Percentiles rank a stretch among this genome's conserved stretches.
These are phyloP conservation scores for Peromyscus californicus DNA, from an alignment of 2,113 vertebrate species.

Conservation along the genomic window DNA sequence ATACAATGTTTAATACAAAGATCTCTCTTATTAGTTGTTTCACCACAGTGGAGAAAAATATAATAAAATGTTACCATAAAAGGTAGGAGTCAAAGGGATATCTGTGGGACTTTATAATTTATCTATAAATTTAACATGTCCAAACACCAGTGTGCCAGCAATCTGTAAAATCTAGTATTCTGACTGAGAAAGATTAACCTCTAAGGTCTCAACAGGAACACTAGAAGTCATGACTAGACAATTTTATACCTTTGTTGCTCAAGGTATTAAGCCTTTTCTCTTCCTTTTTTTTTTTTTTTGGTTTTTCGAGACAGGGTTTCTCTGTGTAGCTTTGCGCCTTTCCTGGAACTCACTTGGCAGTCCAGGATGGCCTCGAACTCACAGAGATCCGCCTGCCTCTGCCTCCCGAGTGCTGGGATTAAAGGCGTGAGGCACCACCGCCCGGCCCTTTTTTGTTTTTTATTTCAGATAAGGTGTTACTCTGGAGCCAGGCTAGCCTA, in stretches of 20 bases:
- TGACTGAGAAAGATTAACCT: constrained; percentile 31
- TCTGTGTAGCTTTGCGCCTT: too few species aligned
- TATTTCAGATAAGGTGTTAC: background rate
- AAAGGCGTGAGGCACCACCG: too few species aligned
- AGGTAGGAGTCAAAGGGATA: background rate
- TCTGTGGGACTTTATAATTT: background rate
- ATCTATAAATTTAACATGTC: background rate
- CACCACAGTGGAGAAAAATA: background rate
- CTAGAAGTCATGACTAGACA: background rate
- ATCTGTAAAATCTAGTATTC: background rate
- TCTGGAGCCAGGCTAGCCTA: background rate
- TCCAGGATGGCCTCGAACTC: too few species aligned
- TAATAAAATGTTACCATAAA: background rate
- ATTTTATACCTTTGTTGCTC: background rate
- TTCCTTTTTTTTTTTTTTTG: background rate
- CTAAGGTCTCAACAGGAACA: background rate
- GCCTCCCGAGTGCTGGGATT: too few species aligned
- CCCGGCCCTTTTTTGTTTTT: background rate
- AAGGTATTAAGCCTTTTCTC: background rate
- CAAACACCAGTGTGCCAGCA: background rate
- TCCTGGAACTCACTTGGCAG: too few species aligned
- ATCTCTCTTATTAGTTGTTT: background rate
- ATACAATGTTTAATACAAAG: constrained; percentile 26
- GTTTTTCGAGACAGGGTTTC: too few species aligned
- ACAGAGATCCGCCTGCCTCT: too few species aligned